These are phyloP conservation scores for Euphydryas editha DNA, from an alignment of 2,888 invertebrate species.

Conservation along the genomic window DNA sequence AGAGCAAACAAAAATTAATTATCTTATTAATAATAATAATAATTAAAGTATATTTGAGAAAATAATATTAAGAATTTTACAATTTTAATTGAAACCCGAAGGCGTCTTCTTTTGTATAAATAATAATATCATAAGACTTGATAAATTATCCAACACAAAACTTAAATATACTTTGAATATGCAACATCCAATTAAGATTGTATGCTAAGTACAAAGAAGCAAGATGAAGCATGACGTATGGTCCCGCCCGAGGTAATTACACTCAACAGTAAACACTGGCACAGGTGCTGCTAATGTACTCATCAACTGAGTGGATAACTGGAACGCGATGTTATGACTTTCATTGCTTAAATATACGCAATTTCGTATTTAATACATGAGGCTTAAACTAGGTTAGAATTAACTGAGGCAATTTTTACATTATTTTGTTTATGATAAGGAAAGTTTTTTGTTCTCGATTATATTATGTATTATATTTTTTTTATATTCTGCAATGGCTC, in stretches of 20 bases:
- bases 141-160: constrained; percentile 8
- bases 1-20: neutral
- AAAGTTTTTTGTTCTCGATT: neutral
- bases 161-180: constrained; percentile 1
- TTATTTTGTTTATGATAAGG: neutral
- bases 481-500: too few species aligned
- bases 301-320: constrained; percentile 33
- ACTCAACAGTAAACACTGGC: constrained; percentile 33
- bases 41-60: neutral
- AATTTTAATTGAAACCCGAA: neutral
- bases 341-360: constrained; percentile 3
- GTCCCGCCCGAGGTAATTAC: constrained; percentile 42
- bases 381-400: too few species aligned
- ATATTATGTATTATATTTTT: too few species aligned
- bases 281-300: constrained; percentile 38
- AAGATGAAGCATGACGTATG: constrained; percentile 69
- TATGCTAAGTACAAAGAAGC: constrained; percentile 28
- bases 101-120: neutral
- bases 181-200: constrained; percentile 24
- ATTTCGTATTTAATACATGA: too few species aligned
- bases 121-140: neutral
- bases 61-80: too few species aligned
- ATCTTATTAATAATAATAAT: neutral
- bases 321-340: constrained; percentile 24
- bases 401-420: too few species aligned